These are phyloP conservation scores for Ferdinandea cuprea DNA, from an alignment of 2,888 invertebrate species.

Conservation along the genomic window DNA sequence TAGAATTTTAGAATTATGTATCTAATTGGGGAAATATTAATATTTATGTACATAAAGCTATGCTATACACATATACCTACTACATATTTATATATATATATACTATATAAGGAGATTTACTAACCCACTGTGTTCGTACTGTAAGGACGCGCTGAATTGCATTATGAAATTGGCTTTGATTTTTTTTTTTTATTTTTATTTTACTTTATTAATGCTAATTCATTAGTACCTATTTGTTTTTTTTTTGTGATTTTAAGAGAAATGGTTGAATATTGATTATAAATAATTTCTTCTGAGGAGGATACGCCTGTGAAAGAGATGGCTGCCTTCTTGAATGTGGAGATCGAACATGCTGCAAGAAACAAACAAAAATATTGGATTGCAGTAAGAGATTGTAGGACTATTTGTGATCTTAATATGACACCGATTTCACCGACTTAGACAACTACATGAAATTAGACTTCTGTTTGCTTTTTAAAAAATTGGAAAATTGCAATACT, in stretches of 20 bases:
- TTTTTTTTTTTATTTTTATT: slow-evolving; percentile 14
- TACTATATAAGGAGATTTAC: slow-evolving; percentile 28
- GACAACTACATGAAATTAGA: too few relatives aligned
- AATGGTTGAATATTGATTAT: background rate
- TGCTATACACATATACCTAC: too few relatives aligned
- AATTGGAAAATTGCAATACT: too few relatives aligned
- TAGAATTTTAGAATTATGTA: slow-evolving; percentile 6
- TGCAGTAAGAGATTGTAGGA: background rate
- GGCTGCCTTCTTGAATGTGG: background rate
- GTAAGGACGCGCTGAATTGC: slow-evolving; percentile 41
- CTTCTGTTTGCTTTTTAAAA: too few relatives aligned
- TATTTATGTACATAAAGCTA: slow-evolving; percentile 19
- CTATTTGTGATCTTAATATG: background rate
- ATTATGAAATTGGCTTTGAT: slow-evolving; percentile 62
- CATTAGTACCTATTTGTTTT: too few relatives aligned
- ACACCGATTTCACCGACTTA: too few relatives aligned
- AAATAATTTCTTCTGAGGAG: background rate
- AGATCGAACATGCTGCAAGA: slow-evolving; percentile 28
- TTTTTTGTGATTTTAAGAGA: slow-evolving; percentile 5
- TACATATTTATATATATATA: too few relatives aligned
- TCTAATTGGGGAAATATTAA: background rate
- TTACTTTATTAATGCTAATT: slow-evolving; percentile 26
- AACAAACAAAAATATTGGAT: background rate
- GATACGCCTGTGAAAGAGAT: background rate
- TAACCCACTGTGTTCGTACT: slow-evolving; percentile 33